Conservation (phyloP, 2,888 invertebrate species). For the Calephelis perditalis region DNA sequence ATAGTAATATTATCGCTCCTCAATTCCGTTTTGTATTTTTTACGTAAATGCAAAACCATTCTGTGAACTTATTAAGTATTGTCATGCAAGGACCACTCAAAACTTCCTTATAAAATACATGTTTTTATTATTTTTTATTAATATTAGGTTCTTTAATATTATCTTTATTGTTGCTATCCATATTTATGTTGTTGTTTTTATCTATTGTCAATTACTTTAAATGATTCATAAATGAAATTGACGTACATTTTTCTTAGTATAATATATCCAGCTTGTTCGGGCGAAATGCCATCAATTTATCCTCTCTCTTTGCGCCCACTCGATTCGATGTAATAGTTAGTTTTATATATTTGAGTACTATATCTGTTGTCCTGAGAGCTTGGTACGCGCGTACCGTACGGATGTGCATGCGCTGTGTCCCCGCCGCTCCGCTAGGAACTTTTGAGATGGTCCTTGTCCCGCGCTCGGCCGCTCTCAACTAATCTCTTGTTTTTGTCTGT, state of each 20-base stretch:
- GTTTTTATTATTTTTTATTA: slow-evolving; percentile 45
- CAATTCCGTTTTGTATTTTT: slow-evolving; percentile 27
- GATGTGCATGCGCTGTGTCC: slow-evolving; percentile 59
- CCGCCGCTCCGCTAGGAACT: slow-evolving; percentile 82
- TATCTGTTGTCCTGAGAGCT: slow-evolving; percentile 26
- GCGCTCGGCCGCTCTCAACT: slow-evolving; percentile 77
- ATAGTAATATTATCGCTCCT: slow-evolving; percentile 27
- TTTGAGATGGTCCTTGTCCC: slow-evolving; percentile 94
- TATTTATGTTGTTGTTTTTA: slow-evolving; percentile 37
- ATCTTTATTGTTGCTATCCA: slow-evolving; percentile 33
- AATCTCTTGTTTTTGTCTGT: slow-evolving; percentile 83
- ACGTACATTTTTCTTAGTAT: slow-evolving; percentile 33
- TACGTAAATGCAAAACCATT: slow-evolving; percentile 15
- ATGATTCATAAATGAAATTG: slow-evolving; percentile 6
- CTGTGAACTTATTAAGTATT: slow-evolving; percentile 19
- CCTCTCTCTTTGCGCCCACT: slow-evolving; percentile 56
- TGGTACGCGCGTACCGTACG: slow-evolving; percentile 12
- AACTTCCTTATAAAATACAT: slow-evolving; percentile 75
- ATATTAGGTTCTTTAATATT: slow-evolving; percentile 27
- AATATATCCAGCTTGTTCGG: slow-evolving; percentile 55
- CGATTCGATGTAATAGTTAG: slow-evolving; percentile 71
- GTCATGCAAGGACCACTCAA: slow-evolving; percentile 88
- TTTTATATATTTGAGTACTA: slow-evolving; percentile 51
- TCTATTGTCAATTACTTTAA: slow-evolving; percentile 33
- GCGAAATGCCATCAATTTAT: slow-evolving; percentile 49